Percentiles rank a stretch among this genome's conserved stretches.
phyloP scores from a whole-genome alignment of 2,113 vertebrate species.

The Aspiorhynchus laticeps region DNA sequence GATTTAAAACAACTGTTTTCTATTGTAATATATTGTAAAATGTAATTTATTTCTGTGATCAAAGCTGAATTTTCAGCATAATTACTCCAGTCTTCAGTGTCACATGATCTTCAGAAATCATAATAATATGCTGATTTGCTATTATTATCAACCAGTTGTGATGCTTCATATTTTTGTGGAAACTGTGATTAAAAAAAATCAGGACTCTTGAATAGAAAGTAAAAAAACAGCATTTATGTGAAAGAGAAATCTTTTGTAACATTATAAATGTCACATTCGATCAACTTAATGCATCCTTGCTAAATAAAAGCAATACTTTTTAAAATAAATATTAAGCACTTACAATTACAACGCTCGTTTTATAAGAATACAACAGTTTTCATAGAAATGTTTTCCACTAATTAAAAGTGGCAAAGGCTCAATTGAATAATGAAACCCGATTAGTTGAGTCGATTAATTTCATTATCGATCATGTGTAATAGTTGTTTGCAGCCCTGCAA shows the following conservation, averaged over 20 bases:
- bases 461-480: neutral
- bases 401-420: neutral
- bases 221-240: neutral
- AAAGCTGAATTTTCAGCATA: no score
- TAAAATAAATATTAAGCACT: neutral
- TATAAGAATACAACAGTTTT: neutral
- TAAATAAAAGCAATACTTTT: neutral
- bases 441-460: constrained; percentile 12
- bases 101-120: neutral
- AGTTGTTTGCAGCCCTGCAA: neutral
- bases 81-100: neutral
- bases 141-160: neutral
- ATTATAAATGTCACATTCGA: neutral
- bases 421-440: neutral
- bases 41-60: no score
- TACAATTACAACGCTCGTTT: neutral
- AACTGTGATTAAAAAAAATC: neutral
- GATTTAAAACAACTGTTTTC: no score
- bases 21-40: no score
- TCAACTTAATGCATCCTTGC: neutral
- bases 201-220: neutral
- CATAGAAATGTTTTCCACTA: neutral
- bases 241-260: neutral
- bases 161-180: neutral
- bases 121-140: neutral